Base-by-base conservation (phyloP, 2,113 vertebrate species). In the Chaenocephalus aceratus region DNA sequence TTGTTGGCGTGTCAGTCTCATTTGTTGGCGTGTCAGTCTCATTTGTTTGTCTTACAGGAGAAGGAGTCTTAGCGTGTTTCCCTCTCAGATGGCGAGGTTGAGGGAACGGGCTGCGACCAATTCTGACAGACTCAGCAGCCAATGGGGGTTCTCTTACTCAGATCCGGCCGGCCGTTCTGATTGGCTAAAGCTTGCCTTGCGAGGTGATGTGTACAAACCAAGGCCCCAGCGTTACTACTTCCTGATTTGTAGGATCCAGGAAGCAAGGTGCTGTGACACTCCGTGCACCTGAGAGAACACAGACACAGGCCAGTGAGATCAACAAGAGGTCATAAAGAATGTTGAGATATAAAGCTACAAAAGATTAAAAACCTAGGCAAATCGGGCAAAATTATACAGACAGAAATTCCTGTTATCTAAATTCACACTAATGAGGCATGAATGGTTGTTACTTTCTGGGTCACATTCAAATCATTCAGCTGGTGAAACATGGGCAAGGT, bases 181-280 rank as follows among this genome's bases (percentile, higher is more conserved):
- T 89, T 46, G 87, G 14, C 62, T n/a, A 91, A 83, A 44, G 77
- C 67, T 10, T 82, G 81, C 62, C 84, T 92, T 36, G 85, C 63
- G 11, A 96, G 95, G 85, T 96, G 97, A 63, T 97, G 96, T 0
- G 81, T 95, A 76, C 98, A 99, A 83, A 98, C 95, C 23, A 99
- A 95, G 3, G 96, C 94, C 45, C 97, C 97, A 0, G 91, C 92
- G 80, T 97, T 94, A 0, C 88, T 94, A 0, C 88, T 88, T 30
- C 94, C 95, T 0, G 88, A 89, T 91, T 91, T 96, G 93, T 99
- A 99, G 0, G 97, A 97, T 34, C 97, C 98, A 0, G 97, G 97
- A 44, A 99, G 93, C 86, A 99, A 90, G 0, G 97, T 99, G 89
- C 97, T 97, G 93, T 93, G 96, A 84, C 98, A 99, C 85, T 97